These are phyloP conservation scores for Zaprionus ghesquierei DNA, from an alignment of 1,140 invertebrate species.

Conservation along the genomic window DNA sequence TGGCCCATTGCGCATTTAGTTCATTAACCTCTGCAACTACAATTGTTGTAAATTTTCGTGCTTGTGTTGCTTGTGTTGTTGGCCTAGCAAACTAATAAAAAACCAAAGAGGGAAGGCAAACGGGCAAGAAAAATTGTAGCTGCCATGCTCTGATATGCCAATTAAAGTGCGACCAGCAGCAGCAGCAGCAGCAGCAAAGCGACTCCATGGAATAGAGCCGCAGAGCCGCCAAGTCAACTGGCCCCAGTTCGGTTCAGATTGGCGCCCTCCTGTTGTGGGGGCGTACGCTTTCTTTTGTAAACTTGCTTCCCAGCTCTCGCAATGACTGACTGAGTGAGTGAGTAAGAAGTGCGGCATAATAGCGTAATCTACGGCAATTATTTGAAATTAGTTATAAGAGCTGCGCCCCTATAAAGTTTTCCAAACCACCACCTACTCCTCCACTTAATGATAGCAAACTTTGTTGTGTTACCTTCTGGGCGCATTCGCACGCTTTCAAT, in stretches of 20 bases:
- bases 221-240: background rate
- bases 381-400: constrained; percentile 69
- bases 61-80: constrained; percentile 37
- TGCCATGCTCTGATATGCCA: constrained; percentile 74
- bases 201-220: constrained; percentile 13
- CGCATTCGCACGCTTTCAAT: background rate
- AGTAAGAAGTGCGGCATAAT: constrained; percentile 52
- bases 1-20: constrained; percentile 76
- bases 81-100: constrained; percentile 71
- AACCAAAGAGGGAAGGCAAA: constrained; percentile 12
- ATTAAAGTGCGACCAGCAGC: constrained; percentile 73
- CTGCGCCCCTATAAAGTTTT: constrained; percentile 25
- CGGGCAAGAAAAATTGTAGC: constrained; percentile 50
- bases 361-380: constrained; percentile 68
- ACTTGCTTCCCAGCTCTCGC: constrained; percentile 7
- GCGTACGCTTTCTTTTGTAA: constrained; percentile 56
- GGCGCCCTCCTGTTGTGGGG: constrained; percentile 41
- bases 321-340: constrained; percentile 20
- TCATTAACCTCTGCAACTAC: constrained; percentile 75
- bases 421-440: background rate
- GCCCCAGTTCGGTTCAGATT: background rate
- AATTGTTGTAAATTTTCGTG: constrained; percentile 75
- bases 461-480: background rate
- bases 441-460: background rate
- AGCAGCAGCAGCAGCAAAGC: no score